A percentile compares a stretch with the other conserved stretches of the same genome.
Conservation (phyloP, 2,113 vertebrate species). For the Camarhynchus parvulus region DNA sequence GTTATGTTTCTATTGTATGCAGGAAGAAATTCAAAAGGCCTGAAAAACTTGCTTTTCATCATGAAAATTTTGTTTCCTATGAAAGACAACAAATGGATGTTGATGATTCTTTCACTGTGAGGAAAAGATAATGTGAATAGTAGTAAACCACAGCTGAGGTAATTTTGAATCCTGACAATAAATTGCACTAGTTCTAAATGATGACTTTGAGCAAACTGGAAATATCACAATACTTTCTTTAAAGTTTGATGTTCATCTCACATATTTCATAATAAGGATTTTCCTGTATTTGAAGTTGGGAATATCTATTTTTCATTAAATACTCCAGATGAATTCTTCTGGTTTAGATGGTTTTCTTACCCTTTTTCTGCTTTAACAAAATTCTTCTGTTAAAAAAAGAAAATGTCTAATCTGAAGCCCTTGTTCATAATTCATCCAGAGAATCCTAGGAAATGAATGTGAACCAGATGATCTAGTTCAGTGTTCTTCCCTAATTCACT, state of each 20-base stretch:
- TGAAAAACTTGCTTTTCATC: not conserved
- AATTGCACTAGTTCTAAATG: not conserved
- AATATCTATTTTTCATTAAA: not conserved
- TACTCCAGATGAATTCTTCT: not conserved
- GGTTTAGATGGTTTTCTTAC: not conserved
- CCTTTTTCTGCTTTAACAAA: not conserved
- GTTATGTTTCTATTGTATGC: not conserved
- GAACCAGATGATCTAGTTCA: not conserved
- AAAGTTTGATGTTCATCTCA: not conserved
- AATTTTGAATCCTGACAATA: not conserved
- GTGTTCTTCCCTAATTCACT: not conserved
- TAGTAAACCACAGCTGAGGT: not conserved
- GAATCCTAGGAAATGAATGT: not conserved
- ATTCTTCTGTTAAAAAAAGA: not conserved
- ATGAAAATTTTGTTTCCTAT: not conserved
- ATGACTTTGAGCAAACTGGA: not conserved
- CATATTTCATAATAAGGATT: not conserved
- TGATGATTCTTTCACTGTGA: not conserved
- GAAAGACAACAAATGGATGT: not conserved
- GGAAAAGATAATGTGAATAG: not conserved
- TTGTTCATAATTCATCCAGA: not conserved
- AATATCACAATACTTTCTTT: not conserved
- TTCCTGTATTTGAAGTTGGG: not conserved
- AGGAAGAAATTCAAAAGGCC: not conserved
- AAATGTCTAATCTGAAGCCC: not conserved